A percentile compares a stretch with the other conserved stretches of the same genome.
phyloP scores from a whole-genome alignment of 2,888 invertebrate species.

The Drosophila dives region DNA sequence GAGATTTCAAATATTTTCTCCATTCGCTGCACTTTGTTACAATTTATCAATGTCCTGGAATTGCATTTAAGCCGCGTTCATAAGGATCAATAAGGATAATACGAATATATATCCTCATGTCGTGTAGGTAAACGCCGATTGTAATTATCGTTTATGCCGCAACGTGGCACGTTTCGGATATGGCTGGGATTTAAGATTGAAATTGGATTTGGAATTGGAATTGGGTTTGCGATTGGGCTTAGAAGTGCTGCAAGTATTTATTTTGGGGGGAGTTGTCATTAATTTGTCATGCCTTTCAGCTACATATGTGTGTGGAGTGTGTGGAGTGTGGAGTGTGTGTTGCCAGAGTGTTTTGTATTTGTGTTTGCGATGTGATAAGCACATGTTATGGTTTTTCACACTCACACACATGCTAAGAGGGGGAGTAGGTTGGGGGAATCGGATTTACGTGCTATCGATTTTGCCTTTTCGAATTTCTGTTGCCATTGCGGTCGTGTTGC shows the following conservation, averaged over 20 bases:
- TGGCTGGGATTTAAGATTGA: constrained; percentile 36
- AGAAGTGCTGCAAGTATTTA: constrained; percentile 21
- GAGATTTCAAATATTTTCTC: constrained; percentile 49
- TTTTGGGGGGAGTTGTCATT: constrained; percentile 51
- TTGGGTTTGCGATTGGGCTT: constrained; percentile 25
- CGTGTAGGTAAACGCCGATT: constrained; percentile 61
- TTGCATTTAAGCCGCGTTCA: constrained; percentile 71
- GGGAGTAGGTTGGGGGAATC: constrained; percentile 2
- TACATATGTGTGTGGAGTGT: constrained; percentile 39
- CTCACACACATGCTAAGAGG: constrained; percentile 40
- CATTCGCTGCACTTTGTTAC: constrained; percentile 59
- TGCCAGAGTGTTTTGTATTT: constrained; percentile 34
- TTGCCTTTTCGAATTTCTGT: constrained; percentile 52
- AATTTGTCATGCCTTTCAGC: constrained; percentile 79
- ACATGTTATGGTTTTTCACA: constrained; percentile 79
- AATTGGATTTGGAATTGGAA: constrained; percentile 19
- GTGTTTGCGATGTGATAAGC: constrained; percentile 70
- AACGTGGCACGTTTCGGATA: constrained; percentile 73
- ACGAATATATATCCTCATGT: constrained; percentile 55
- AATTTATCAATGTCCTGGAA: constrained; percentile 73
- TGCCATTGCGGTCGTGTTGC: constrained; percentile 68
- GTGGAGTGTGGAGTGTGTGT: constrained; percentile 23
- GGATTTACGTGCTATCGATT: constrained; percentile 65
- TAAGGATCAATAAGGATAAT: constrained; percentile 77
- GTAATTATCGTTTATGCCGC: constrained; percentile 75